Conservation (phyloP, 2,797 vertebrate genomes). For the Schizothorax lantsangensis region DNA sequence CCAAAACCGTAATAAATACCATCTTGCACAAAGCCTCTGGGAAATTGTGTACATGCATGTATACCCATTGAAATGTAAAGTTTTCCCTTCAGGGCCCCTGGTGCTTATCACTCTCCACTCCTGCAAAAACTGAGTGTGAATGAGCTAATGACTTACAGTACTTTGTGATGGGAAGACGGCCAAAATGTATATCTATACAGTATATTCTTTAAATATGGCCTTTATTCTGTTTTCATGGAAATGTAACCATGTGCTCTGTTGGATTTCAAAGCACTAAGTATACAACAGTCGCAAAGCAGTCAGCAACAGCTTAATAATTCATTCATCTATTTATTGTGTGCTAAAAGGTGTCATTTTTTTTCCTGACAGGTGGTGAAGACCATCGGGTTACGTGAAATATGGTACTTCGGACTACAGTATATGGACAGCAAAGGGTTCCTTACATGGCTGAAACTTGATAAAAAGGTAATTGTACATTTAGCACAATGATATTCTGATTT, state of each 20-base stretch:
- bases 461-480: constrained; percentile 85
- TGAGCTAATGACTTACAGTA: neutral
- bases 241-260: neutral
- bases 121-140: neutral
- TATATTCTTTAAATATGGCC: neutral
- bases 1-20: neutral
- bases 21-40: neutral
- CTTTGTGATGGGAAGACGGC: neutral
- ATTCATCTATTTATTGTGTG: constrained; percentile 1
- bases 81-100: constrained; percentile 16
- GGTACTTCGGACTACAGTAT: constrained; percentile 98
- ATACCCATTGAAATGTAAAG: neutral
- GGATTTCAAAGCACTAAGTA: neutral
- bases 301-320: constrained; percentile 8
- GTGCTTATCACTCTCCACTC: neutral
- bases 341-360: neutral
- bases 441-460: constrained; percentile 96
- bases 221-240: neutral
- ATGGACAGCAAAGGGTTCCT: constrained; percentile 90
- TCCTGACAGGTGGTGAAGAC: constrained; percentile 92
- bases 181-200: neutral
- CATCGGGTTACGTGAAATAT: constrained; percentile 92
- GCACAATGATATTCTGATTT: neutral
- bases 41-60: neutral
- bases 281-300: neutral